Evolutionary conservation across 1,140 invertebrate genomes (phyloP).

Genomic region (Nasonia vitripennis): DNA sequence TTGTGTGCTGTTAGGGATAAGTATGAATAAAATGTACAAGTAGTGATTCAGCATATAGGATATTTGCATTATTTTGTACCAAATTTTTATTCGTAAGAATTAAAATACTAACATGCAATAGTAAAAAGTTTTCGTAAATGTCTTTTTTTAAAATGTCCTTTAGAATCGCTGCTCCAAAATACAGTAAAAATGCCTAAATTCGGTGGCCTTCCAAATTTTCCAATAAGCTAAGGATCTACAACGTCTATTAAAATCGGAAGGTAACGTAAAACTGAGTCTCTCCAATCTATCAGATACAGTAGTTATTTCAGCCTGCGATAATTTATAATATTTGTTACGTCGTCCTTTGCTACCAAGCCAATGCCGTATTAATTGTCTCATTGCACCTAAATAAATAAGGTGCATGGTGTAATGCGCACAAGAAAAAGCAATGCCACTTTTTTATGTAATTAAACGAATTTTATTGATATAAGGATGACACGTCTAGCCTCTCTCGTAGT

Average conservation of each 20-base stretch:
- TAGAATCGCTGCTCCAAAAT: background rate
- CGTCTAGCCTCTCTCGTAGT: too few species aligned
- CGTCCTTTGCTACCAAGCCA: constrained; percentile 5
- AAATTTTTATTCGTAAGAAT: too few species aligned
- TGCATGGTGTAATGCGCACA: too few species aligned
- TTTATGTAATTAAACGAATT: too few species aligned
- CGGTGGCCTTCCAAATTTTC: constrained; percentile 23
- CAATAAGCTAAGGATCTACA: constrained; percentile 21
- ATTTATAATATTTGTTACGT: background rate
- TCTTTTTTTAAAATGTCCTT: background rate
- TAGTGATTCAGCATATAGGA: too few species aligned
- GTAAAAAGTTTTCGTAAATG: too few species aligned
- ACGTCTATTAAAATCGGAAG: constrained; percentile 24
- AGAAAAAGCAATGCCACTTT: too few species aligned
- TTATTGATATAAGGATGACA: too few species aligned
- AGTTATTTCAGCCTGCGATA: background rate
- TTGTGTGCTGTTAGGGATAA: too few species aligned
- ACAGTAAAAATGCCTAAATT: constrained; percentile 29
- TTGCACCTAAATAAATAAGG: background rate
- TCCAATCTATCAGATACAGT: background rate
- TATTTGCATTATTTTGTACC: too few species aligned
- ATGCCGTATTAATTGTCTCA: background rate
- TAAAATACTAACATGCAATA: too few species aligned
- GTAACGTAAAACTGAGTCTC: background rate
- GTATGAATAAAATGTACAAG: too few species aligned